Percentiles rank a stretch among this genome's conserved stretches.
Conservation (phyloP, 2,113 vertebrate genomes). For the Rhineura floridana region DNA sequence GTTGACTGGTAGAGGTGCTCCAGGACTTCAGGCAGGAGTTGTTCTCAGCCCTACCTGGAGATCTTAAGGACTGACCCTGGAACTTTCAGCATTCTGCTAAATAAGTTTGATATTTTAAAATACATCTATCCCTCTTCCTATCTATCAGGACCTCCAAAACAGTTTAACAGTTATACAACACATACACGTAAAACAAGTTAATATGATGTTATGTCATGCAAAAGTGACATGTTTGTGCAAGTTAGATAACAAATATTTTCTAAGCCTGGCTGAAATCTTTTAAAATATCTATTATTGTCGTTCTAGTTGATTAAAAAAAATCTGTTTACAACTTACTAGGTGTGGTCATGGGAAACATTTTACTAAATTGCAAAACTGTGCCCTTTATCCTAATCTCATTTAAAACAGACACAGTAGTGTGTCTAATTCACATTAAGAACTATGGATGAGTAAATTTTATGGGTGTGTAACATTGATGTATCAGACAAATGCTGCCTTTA, state of each 20-base stretch:
- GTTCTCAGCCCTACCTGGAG: not conserved
- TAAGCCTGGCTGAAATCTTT: not conserved
- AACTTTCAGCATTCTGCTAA: not conserved
- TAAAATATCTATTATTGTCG: not conserved
- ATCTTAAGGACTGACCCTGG: not conserved
- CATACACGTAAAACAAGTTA: not conserved
- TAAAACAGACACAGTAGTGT: not conserved
- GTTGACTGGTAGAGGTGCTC: too few species aligned
- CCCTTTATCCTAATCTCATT: not conserved
- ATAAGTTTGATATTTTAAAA: not conserved
- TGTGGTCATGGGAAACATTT: not conserved
- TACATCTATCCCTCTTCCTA: not conserved
- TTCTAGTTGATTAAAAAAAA: not conserved
- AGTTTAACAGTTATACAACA: not conserved
- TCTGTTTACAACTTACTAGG: not conserved
- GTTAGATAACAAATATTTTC: not conserved
- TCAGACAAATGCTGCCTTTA: not conserved
- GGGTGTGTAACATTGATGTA: not conserved
- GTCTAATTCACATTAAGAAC: not conserved
- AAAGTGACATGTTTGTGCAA: not conserved
- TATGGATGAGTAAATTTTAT: not conserved
- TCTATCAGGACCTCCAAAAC: not conserved
- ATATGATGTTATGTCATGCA: not conserved
- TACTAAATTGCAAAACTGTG: not conserved
- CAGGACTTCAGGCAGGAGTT: too few species aligned